phyloP scores from a whole-genome alignment of 2,113 vertebrate genomes.

The Micromys minutus region DNA sequence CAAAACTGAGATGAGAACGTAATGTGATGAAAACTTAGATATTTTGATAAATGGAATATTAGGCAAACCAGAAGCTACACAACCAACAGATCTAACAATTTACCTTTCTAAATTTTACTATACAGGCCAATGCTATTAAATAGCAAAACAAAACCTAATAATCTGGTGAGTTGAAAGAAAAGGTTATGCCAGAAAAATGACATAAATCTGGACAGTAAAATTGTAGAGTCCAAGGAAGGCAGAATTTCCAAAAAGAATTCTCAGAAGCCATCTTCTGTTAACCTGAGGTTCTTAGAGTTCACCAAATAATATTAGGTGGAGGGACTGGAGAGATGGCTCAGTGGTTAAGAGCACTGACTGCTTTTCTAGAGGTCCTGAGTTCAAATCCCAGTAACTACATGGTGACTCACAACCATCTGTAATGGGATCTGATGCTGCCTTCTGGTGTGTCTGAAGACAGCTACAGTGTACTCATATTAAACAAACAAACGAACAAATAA shows the following conservation, averaged over 20 bases:
- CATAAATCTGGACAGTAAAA: background rate
- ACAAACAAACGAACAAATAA: too few relatives aligned
- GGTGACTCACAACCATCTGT: too few relatives aligned
- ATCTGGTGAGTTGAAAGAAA: background rate
- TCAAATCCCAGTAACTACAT: too few relatives aligned
- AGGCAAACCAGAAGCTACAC: background rate
- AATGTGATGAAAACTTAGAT: background rate
- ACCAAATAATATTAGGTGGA: too few relatives aligned
- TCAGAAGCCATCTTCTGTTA: background rate
- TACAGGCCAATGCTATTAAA: background rate
- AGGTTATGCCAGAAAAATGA: background rate
- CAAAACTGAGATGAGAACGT: constrained; percentile 46
- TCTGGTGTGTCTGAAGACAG: too few relatives aligned
- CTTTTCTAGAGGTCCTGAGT: too few relatives aligned
- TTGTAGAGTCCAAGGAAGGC: background rate
- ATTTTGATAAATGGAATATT: constrained; percentile 21
- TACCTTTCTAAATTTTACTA: constrained; percentile 25
- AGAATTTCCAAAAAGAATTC: constrained; percentile 16
- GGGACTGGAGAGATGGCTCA: too few relatives aligned
- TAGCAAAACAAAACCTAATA: background rate
- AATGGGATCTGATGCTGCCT: too few relatives aligned
- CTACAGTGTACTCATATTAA: too few relatives aligned
- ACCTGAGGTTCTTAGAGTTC: background rate
- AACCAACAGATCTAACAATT: background rate
- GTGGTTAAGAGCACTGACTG: too few relatives aligned